Percentiles rank a stretch among this genome's conserved stretches.
Conservation (phyloP, 2,113 vertebrate species). For the Thomomys bottae region DNA sequence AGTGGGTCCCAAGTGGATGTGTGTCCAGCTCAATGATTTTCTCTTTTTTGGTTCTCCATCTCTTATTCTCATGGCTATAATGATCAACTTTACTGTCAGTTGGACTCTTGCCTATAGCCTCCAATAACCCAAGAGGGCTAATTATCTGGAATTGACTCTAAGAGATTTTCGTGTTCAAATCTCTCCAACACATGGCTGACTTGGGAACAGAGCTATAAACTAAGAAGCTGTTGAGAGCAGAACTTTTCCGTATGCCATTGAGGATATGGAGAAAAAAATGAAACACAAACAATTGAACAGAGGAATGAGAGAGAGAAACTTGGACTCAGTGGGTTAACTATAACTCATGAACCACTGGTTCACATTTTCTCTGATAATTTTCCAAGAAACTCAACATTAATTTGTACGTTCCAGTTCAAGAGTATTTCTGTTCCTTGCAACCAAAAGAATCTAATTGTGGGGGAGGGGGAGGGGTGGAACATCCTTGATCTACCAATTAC, state of each 20-base stretch:
- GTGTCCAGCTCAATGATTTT: not conserved
- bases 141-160: not conserved
- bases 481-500: not conserved
- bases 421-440: constrained; percentile 2
- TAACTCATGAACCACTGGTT: not conserved
- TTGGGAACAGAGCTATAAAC: not conserved
- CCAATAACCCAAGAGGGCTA: not conserved
- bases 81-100: not conserved
- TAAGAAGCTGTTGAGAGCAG: no score
- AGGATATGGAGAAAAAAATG: not conserved
- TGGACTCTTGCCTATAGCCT: not conserved
- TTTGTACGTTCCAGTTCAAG: not conserved
- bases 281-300: not conserved
- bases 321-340: not conserved
- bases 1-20: not conserved
- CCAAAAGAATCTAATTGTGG: not conserved
- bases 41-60: not conserved
- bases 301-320: not conserved
- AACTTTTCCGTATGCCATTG: not conserved
- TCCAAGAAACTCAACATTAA: not conserved
- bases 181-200: not conserved
- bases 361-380: not conserved
- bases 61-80: not conserved
- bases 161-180: not conserved
- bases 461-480: no score